Percentiles rank a stretch among this genome's conserved stretches.
Evolutionary conservation across 2,113 vertebrate species (phyloP).

Genomic region (Paratilapia polleni): DNA sequence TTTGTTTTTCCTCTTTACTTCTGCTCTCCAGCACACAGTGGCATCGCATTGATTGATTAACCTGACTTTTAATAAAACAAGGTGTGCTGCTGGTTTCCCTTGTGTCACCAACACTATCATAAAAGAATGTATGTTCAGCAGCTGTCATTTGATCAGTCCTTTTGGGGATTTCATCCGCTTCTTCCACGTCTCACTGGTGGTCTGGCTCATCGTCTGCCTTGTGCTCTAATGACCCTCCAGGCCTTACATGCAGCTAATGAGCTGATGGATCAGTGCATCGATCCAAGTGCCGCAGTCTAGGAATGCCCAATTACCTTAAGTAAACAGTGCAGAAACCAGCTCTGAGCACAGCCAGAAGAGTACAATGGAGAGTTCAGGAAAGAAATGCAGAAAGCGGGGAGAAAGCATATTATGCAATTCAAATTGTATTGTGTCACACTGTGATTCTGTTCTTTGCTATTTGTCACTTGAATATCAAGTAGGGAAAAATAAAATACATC

Average conservation of each 20-base stretch:
- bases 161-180: slow-evolving; percentile 52
- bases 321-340: slow-evolving; percentile 67
- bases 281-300: slow-evolving; percentile 65
- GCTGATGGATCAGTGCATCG: slow-evolving; percentile 76
- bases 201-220: slow-evolving; percentile 58
- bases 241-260: slow-evolving; percentile 73
- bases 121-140: slow-evolving; percentile 44
- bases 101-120: slow-evolving; percentile 38
- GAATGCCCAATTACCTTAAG: slow-evolving; percentile 75
- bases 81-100: slow-evolving; percentile 42
- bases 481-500: slow-evolving; percentile 46
- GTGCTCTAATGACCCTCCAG: slow-evolving; percentile 65
- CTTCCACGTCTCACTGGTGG: slow-evolving; percentile 39
- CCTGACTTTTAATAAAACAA: slow-evolving; percentile 72
- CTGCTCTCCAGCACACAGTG: slow-evolving; percentile 27
- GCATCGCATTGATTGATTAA: slow-evolving; percentile 62
- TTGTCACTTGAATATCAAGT: slow-evolving; percentile 64
- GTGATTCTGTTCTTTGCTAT: slow-evolving; percentile 50
- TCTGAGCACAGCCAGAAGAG: slow-evolving; percentile 37
- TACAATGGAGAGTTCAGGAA: slow-evolving; percentile 38
- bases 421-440: slow-evolving; percentile 53
- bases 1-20: slow-evolving; percentile 38
- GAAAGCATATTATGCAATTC: slow-evolving; percentile 53
- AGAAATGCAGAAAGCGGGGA: slow-evolving; percentile 42
- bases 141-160: slow-evolving; percentile 58